Conservation (phyloP, 2,888 invertebrate genomes). For the Agriotes lineatus region DNA sequence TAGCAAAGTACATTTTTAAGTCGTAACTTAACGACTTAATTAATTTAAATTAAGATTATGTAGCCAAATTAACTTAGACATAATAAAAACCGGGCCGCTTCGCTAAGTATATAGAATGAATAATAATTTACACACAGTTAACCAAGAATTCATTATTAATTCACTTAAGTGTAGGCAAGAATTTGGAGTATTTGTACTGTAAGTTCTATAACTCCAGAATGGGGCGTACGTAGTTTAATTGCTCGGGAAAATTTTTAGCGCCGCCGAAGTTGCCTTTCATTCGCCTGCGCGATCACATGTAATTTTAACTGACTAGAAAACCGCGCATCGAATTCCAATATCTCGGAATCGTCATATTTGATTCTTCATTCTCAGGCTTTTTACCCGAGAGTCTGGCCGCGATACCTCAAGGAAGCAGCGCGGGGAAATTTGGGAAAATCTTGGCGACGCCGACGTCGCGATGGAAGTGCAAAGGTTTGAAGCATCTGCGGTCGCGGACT, state of each 20-base stretch:
- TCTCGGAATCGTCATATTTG: neutral
- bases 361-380: neutral
- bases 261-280: no score
- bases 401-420: constrained; percentile 10
- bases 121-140: constrained; percentile 5
- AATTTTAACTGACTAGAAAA: no score
- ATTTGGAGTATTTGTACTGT: neutral
- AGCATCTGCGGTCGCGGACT: constrained; percentile 32
- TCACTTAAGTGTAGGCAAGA: constrained; percentile 1
- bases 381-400: neutral
- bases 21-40: no score
- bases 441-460: constrained; percentile 19
- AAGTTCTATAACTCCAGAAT: neutral
- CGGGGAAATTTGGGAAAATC: constrained; percentile 25
- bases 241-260: neutral
- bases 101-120: no score
- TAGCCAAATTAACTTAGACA: no score
- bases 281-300: no score
- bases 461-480: constrained; percentile 25
- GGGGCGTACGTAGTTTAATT: constrained; percentile 7
- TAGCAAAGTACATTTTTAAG: no score
- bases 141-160: constrained; percentile 1
- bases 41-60: no score
- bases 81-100: no score
- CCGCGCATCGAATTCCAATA: neutral